Base-by-base conservation (phyloP, 1,140 invertebrate genomes). In the Nasonia vitripennis region DNA sequence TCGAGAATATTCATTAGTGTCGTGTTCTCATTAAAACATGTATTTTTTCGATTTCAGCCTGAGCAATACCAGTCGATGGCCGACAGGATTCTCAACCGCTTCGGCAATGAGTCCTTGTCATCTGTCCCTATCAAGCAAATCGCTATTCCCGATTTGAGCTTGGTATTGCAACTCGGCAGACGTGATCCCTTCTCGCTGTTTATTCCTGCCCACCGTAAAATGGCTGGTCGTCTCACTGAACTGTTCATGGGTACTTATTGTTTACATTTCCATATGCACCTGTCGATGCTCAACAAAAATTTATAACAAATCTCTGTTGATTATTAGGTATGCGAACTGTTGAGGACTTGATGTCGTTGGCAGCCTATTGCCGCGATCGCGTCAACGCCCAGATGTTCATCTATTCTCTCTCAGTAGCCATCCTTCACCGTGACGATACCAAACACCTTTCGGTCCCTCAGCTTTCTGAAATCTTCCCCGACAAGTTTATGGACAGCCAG, bases 381-480 rank as follows among this genome's bases (percentile, higher is more conserved):
- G 91, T 97, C 55, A 97, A 97, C 91, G 95, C 96, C 0, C 95
- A 96, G 88, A 91, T 97, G 92, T 97, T 97, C 92, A 95, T 96
- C 90, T 97, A 97, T 89, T 95, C 95, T 7, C 92, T 96, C 2
- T 96, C 96, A 0, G 96, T 97, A n/a, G 96, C 96, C 0, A 93
- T 97, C 45, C 89, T 97, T 74, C 96, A 97, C 94, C 95, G 96
- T 45, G 92, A 94, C 0, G 97, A 97, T 87, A 97, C 96, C 0
- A 95, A 95, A 89, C 94, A 95, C 79, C 80, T 97, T 6, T 94
- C 95, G 77, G 89, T 97, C 81, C 96, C 97, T 1, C 95, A 95
- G 0, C 94, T 97, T 74, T 94, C 94, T 62, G 95, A 96, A 89
- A 94, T 95, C 17, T 97, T 97, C 89, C 97, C 97, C 5, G 96